Evolutionary conservation across 1,140 invertebrate genomes (phyloP).

Genomic region (Zaprionus kolodkinae): DNA sequence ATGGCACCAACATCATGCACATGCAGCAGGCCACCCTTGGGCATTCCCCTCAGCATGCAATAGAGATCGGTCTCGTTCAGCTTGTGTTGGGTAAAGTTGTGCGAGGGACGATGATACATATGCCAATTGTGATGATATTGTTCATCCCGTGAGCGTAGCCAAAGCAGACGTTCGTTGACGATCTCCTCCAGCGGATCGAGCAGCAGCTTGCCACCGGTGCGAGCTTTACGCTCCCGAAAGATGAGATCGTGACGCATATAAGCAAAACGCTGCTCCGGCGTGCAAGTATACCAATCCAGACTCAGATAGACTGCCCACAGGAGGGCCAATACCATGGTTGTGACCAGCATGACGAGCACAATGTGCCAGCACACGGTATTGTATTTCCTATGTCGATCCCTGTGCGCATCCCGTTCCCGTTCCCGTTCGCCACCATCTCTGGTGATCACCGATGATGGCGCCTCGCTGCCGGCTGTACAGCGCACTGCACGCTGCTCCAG

Average conservation of each 20-base stretch:
- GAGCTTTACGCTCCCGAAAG: constrained; percentile 29
- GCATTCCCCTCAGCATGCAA: constrained; percentile 87
- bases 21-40: constrained; percentile 90
- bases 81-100: constrained; percentile 87
- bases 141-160: constrained; percentile 41
- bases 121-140: constrained; percentile 38
- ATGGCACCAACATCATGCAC: constrained; percentile 89
- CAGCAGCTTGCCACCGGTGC: constrained; percentile 43
- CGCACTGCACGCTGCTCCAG: not conserved
- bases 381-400: constrained; percentile 10
- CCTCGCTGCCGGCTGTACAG: not conserved
- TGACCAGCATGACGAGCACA: constrained; percentile 20
- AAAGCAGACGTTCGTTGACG: constrained; percentile 49
- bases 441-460: not conserved
- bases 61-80: constrained; percentile 89
- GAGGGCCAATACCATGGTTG: constrained; percentile 38
- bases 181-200: constrained; percentile 44
- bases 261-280: constrained; percentile 24
- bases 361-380: constrained; percentile 26
- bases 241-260: constrained; percentile 10
- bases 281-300: constrained; percentile 4
- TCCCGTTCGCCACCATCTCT: not conserved
- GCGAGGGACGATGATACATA: constrained; percentile 65
- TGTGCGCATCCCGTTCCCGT: not conserved
- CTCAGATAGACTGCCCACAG: constrained; percentile 36